Percentiles rank a stretch among this genome's conserved stretches.
These are phyloP conservation scores for Drosophila suzukii DNA, from an alignment of 1,140 invertebrate species.

Conservation along the genomic window DNA sequence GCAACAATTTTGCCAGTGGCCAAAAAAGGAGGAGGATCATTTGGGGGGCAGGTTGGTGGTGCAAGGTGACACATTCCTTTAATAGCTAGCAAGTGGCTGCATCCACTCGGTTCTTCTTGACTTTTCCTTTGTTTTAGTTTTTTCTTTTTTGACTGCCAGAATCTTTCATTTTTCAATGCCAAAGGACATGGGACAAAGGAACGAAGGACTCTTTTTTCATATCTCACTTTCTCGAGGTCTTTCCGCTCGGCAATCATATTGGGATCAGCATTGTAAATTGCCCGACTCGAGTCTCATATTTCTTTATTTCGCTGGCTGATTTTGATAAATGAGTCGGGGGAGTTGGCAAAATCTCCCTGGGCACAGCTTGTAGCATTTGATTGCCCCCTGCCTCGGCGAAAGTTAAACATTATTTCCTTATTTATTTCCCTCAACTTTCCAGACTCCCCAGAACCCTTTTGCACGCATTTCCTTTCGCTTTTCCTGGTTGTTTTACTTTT, in stretches of 20 bases:
- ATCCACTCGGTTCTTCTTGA: constrained; percentile 33
- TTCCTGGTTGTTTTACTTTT: constrained; percentile 36
- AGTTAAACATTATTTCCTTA: constrained; percentile 77
- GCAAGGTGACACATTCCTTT: constrained; percentile 49
- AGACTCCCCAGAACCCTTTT: constrained; percentile 46
- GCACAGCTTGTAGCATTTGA: constrained; percentile 55
- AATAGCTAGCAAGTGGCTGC: constrained; percentile 33
- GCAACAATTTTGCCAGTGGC: constrained; percentile 60
- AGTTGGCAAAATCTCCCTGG: constrained; percentile 28
- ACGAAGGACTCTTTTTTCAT: constrained; percentile 15
- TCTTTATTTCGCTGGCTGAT: constrained; percentile 53
- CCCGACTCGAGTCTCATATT: constrained; percentile 47
- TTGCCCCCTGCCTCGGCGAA: constrained; percentile 51
- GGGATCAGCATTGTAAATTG: constrained; percentile 54
- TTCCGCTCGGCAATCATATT: constrained; percentile 47
- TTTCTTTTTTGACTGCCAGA: neutral
- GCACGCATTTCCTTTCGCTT: constrained; percentile 37
- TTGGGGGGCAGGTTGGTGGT: neutral
- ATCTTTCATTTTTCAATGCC: constrained; percentile 51
- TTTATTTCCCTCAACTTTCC: constrained; percentile 66
- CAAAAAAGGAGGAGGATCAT: constrained; percentile 17
- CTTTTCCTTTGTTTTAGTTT: constrained; percentile 24
- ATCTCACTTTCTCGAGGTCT: constrained; percentile 13
- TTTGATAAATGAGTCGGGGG: constrained; percentile 67
- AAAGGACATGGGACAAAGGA: constrained; percentile 23